Conservation (phyloP, 2,888 invertebrate genomes). For the Emmelina monodactyla region DNA sequence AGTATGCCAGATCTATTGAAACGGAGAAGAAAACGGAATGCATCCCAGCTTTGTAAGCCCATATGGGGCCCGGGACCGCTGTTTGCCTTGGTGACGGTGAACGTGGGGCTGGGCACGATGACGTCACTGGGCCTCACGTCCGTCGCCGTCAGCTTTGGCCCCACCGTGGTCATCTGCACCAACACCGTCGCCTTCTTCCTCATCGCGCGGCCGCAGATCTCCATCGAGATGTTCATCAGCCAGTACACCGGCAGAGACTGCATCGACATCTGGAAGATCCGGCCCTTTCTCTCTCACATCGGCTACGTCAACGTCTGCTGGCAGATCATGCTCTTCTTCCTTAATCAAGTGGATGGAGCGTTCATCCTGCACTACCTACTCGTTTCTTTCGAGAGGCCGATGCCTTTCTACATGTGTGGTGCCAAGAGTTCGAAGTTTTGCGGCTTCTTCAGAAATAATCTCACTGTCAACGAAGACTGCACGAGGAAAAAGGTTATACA, state of each 20-base stretch:
- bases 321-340: constrained; percentile 28
- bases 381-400: constrained; percentile 41
- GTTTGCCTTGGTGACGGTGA: neutral
- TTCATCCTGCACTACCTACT: constrained; percentile 44
- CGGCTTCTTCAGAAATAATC: constrained; percentile 30
- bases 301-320: constrained; percentile 35
- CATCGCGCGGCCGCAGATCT: constrained; percentile 41
- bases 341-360: constrained; percentile 29
- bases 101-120: neutral
- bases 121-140: constrained; percentile 18
- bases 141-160: constrained; percentile 25
- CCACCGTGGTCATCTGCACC: constrained; percentile 26
- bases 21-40: no score
- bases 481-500: constrained; percentile 19
- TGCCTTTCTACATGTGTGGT: constrained; percentile 41
- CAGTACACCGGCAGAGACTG: constrained; percentile 48
- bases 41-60: neutral
- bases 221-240: constrained; percentile 43
- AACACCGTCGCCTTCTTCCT: constrained; percentile 23
- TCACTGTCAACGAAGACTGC: constrained; percentile 40
- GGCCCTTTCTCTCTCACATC: constrained; percentile 36
- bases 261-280: constrained; percentile 37
- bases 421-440: constrained; percentile 30
- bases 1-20: no score
- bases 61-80: neutral